Base-by-base conservation (phyloP, 2,797 vertebrate species). In the Cossypha dichroa region DNA sequence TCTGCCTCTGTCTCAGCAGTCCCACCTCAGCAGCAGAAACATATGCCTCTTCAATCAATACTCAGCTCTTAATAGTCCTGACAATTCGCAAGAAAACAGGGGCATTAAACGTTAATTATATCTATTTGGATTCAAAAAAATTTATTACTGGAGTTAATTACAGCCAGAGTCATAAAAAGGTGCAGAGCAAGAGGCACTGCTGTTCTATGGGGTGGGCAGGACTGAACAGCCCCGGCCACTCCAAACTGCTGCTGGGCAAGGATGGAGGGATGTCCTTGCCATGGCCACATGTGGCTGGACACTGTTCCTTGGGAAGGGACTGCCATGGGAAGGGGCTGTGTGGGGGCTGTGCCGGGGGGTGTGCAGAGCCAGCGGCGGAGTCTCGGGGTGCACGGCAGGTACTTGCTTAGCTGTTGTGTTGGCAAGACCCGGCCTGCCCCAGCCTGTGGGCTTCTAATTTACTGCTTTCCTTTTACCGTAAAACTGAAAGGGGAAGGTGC, bases 21-120 rank as follows among this genome's bases (percentile, higher is more conserved):
- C 62, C 60, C 66, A 79, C 28, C 38, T 84, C 15, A 10, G 67
- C 74, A 45, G 70, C 84, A 95, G 81, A 96, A 97, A 95, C 93
- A 95, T 96, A 96, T 96, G 96, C 92, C 85, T 95, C 96, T 96
- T 97, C 96, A 97, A 67, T 97, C 97, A 96, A 95, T 96, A 97
- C 94, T 62, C 88, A 43, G 78, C 90, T 96, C 91, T 97, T 97
- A 97, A 97, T 78, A 96, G 97, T 97, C 88, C 97, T 95, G 97
- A 97, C 93, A 96, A 97, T 92, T 95, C 89, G 1, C 97, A 94
- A 96, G 97, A 97, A 98, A 98, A 95, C 96, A 98, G 94, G 90
- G 94, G 96, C 96, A 97, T 98, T 98, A 98, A 98, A 98, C 23
- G 11, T 97, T 97, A 98, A 98, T 98, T 97, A 94, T 98, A 97